Conservation (phyloP, 1,140 invertebrate genomes). For the Aphelinus certus region DNA sequence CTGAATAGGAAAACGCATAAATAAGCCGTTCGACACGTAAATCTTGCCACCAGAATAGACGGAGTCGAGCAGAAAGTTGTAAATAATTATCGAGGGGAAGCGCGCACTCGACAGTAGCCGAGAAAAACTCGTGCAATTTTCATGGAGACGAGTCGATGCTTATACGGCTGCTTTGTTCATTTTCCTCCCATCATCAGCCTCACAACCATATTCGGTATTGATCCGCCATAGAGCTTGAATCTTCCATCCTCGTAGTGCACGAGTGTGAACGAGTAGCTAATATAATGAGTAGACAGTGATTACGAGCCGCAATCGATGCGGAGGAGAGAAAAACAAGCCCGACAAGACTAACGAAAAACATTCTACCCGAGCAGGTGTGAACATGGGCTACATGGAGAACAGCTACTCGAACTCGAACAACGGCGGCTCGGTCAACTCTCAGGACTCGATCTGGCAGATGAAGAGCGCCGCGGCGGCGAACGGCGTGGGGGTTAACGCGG, state of each 20-base stretch:
- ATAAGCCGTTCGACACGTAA: slow-evolving; percentile 7
- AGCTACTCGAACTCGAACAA: slow-evolving; percentile 93
- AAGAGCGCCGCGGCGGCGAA: slow-evolving; percentile 82
- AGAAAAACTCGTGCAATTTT: too few species aligned
- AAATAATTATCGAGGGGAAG: neutral
- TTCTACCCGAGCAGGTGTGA: slow-evolving; percentile 71
- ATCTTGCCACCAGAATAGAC: neutral
- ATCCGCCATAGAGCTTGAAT: too few species aligned
- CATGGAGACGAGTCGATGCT: too few species aligned
- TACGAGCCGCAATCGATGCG: too few species aligned
- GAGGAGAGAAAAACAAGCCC: too few species aligned
- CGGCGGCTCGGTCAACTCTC: slow-evolving; percentile 91
- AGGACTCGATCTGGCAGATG: slow-evolving; percentile 95
- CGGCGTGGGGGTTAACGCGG: slow-evolving; percentile 64
- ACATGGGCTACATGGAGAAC: slow-evolving; percentile 90
- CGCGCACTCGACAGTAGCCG: neutral
- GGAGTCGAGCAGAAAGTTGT: neutral
- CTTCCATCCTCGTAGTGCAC: too few species aligned
- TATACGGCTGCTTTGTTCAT: too few species aligned
- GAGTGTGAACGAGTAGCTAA: too few species aligned
- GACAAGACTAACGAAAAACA: neutral
- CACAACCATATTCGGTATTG: too few species aligned
- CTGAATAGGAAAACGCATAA: neutral
- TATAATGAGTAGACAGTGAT: too few species aligned
- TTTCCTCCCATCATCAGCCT: too few species aligned